Base-by-base conservation (phyloP, 2,113 vertebrate genomes). In the Laticauda colubrina region DNA sequence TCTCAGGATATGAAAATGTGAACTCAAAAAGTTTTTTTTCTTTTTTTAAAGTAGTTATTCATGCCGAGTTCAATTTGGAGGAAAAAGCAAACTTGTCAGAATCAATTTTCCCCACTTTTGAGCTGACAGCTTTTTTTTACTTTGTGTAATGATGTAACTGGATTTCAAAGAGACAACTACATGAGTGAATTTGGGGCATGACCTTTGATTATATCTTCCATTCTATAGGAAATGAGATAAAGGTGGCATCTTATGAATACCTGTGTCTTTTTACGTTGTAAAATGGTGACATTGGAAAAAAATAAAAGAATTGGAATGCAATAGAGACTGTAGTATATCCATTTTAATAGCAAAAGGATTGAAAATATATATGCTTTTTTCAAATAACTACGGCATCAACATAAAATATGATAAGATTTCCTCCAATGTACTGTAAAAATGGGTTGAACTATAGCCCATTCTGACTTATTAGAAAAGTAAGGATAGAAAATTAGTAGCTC, bases 1-100 rank as follows among this genome's bases (percentile, higher is more conserved):
- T 97, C 97, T 97, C 96, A 97, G 96, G 96, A 97, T 96, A 94
- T 29, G 94, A 97, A 95, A 96, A 95, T 96, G 96, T 94, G 93
- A 96, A 96, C 94, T 95, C 75, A 43, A 51, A 96, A 92, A 91
- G 96, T 96, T 95, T 90, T 64, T 56, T 57, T 96, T 95, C 69
- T 64, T 56, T 57, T 56, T 57, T 43, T 57, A 96, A 96, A 96
- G 59, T 95, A 93, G 88, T 15, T 92, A 26, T 57, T 87, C 26
- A n/a, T 5, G 54, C 12, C 0, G 12, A 93, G 57, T 12, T 55
- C 1, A 5, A 4, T 55, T 14, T 34, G 45, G 45, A n/a, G 29
- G 91, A 91, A 34, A 81, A 88, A 64, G 87, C 64, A 4, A 29
- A 29, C 1, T 15, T 12, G 26, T 9, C 6, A 20, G 1, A 81